These are phyloP conservation scores for Dryadula phaetusa DNA, from an alignment of 2,888 invertebrate species.

Conservation along the genomic window DNA sequence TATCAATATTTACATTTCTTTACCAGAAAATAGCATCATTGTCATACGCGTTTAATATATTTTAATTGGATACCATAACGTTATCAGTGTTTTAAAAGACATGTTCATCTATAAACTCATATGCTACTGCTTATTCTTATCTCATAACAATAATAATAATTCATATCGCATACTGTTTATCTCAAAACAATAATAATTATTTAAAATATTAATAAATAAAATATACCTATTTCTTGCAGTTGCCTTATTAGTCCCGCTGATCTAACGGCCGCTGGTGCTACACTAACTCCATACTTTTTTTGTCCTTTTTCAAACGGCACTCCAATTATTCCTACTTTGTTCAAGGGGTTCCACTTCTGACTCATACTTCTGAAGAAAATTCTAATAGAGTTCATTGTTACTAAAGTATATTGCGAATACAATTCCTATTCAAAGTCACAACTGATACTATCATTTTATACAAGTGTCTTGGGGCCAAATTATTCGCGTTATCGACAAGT, in stretches of 20 bases:
- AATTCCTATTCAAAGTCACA: background rate
- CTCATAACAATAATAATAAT: no score
- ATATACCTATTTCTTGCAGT: constrained; percentile 85
- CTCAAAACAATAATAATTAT: no score
- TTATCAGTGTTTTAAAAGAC: background rate
- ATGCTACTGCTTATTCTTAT: no score
- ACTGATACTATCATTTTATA: constrained; percentile 31
- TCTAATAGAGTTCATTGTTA: constrained; percentile 69
- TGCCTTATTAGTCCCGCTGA: constrained; percentile 86
- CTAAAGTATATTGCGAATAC: constrained; percentile 25
- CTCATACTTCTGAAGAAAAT: constrained; percentile 69
- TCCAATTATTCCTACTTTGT: constrained; percentile 89
- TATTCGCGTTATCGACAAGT: constrained; percentile 35
- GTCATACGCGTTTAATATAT: background rate
- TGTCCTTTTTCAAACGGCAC: constrained; percentile 93
- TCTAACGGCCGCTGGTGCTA: constrained; percentile 88
- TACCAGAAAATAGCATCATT: background rate
- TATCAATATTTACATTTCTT: no score
- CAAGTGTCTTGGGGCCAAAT: constrained; percentile 31
- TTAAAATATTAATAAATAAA: background rate
- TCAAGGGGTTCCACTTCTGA: constrained; percentile 63
- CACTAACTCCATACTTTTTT: constrained; percentile 87
- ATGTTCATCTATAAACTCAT: background rate
- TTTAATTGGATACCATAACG: background rate
- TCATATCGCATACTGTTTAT: no score